Evolutionary conservation across 2,797 vertebrate genomes (phyloP).

Genomic region (Echeneis naucrates): DNA sequence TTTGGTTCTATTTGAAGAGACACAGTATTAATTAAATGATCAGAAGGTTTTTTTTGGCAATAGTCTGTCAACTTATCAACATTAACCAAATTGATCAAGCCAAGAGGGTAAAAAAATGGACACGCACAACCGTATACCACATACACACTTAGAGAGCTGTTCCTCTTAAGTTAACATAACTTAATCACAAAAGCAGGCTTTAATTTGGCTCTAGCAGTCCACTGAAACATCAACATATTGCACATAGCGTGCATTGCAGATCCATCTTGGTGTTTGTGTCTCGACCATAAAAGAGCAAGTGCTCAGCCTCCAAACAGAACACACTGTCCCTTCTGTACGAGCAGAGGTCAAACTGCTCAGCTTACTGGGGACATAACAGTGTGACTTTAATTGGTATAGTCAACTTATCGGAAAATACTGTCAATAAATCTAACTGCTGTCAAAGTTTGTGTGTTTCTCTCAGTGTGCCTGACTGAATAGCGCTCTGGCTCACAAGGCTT

Average conservation of each 20-base stretch:
- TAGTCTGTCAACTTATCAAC: background rate
- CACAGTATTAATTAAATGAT: background rate
- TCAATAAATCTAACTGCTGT: conserved; percentile 33
- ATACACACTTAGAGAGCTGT: background rate
- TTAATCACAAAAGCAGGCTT: conserved; percentile 5
- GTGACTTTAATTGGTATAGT: conserved; percentile 35
- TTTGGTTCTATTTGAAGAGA: background rate
- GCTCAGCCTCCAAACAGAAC: background rate
- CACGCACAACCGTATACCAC: background rate
- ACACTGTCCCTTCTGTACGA: conserved; percentile 38
- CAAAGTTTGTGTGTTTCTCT: background rate
- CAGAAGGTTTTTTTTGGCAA: background rate
- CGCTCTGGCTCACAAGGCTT: background rate
- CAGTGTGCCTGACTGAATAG: conserved; percentile 19
- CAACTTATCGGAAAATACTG: conserved; percentile 40
- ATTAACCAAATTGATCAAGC: background rate
- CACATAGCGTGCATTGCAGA: conserved; percentile 19
- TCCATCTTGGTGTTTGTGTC: conserved; percentile 29
- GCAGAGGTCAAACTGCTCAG: conserved; percentile 18
- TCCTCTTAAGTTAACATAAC: background rate
- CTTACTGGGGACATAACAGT: conserved; percentile 20
- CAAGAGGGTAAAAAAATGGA: background rate
- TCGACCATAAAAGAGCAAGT: background rate
- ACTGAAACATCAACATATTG: conserved; percentile 31
- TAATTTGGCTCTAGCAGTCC: background rate